phyloP scores from a whole-genome alignment of 2,113 vertebrate genomes.

The Podarcis raffonei region DNA sequence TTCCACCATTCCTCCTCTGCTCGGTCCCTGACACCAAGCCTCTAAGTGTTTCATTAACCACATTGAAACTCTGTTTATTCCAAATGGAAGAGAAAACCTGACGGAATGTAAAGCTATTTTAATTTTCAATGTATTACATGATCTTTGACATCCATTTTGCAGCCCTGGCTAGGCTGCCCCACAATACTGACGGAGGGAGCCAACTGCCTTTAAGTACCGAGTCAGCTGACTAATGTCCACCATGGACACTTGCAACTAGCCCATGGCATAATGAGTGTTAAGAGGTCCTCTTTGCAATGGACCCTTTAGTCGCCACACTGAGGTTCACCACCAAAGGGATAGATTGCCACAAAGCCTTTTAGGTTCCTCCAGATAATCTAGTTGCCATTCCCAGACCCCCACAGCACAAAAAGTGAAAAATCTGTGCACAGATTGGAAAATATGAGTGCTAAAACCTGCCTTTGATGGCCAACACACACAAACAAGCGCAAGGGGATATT shows the following conservation, averaged over 20 bases:
- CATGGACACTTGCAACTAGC: neutral
- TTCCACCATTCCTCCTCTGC: no score
- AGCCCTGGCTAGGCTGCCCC: neutral
- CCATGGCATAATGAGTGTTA: neutral
- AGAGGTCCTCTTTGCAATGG: neutral
- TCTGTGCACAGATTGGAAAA: neutral
- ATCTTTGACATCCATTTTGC: no score
- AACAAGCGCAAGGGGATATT: neutral
- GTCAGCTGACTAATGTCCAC: neutral
- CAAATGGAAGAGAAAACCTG: neutral
- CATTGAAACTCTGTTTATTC: neutral
- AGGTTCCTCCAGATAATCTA: neutral
- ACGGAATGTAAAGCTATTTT: neutral
- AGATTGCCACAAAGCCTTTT: no score
- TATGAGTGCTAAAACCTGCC: neutral
- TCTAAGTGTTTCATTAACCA: neutral
- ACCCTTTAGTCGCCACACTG: neutral
- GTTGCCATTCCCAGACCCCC: neutral
- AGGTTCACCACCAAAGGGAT: neutral
- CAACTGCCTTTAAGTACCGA: no score
- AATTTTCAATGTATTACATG: no score
- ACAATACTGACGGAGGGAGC: neutral
- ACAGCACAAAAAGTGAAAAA: neutral
- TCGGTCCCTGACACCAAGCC: no score
- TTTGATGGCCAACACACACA: neutral